Evolutionary conservation across 2,113 vertebrate species (phyloP).

Genomic region (Tylochromis polylepis): DNA sequence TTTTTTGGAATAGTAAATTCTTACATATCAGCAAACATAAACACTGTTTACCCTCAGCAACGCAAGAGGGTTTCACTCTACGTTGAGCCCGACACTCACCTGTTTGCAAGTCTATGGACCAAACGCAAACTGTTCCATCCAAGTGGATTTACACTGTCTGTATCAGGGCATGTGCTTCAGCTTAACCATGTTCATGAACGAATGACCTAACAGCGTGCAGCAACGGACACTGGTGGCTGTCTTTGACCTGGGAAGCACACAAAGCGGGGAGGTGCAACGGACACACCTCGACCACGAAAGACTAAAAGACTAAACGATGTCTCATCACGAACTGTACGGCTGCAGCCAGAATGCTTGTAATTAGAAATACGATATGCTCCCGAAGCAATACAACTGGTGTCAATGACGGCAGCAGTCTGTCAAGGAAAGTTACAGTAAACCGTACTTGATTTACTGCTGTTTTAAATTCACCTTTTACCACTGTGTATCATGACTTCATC

Average conservation of each 20-base stretch:
- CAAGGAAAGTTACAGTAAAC: slow-evolving; percentile 11
- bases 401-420: background rate
- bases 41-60: slow-evolving; percentile 14
- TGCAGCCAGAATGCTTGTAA: slow-evolving; percentile 10
- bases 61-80: slow-evolving; percentile 3
- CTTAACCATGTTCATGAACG: background rate
- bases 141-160: background rate
- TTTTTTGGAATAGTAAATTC: slow-evolving; percentile 17
- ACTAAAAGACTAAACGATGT: background rate
- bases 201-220: background rate
- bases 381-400: slow-evolving; percentile 40
- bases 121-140: background rate
- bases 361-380: slow-evolving; percentile 20
- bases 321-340: background rate
- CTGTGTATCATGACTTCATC: slow-evolving; percentile 18
- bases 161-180: slow-evolving; percentile 36
- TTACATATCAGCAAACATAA: slow-evolving; percentile 38
- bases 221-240: background rate
- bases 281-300: background rate
- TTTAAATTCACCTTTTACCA: slow-evolving; percentile 8
- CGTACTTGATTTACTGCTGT: slow-evolving; percentile 25
- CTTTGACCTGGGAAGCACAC: slow-evolving; percentile 16
- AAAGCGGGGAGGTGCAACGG: background rate
- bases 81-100: background rate
- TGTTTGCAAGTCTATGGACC: background rate